A percentile compares a stretch with the other conserved stretches of the same genome.
These are phyloP conservation scores for Asarcornis scutulata DNA, from an alignment of 2,113 vertebrate species.

Conservation along the genomic window DNA sequence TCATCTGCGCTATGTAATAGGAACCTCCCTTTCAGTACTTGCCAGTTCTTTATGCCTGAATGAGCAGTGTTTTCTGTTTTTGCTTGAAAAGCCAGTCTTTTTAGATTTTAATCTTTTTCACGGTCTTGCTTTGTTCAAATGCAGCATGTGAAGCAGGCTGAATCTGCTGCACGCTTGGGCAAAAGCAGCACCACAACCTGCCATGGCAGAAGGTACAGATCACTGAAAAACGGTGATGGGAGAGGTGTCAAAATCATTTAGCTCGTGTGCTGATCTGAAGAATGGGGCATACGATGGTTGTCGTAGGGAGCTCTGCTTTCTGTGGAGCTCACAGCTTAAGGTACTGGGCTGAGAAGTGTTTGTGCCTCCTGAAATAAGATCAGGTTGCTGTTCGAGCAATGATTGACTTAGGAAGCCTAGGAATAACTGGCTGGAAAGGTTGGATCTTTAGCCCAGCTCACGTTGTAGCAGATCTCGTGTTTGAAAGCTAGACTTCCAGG, in stretches of 20 bases:
- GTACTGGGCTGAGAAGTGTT: background rate
- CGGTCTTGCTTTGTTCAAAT: background rate
- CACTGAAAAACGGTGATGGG: background rate
- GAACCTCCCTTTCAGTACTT: background rate
- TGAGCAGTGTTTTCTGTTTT: background rate
- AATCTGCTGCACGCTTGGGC: background rate
- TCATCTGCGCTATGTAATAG: background rate
- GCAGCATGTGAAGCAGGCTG: background rate
- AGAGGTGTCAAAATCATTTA: background rate
- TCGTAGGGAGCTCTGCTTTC: background rate
- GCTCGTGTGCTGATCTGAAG: background rate
- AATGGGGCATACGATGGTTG: background rate
- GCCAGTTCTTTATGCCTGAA: background rate
- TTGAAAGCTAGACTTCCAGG: background rate
- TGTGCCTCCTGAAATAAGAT: background rate
- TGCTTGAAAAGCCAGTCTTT: background rate
- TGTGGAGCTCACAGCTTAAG: background rate
- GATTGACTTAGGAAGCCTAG: background rate
- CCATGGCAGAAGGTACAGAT: background rate
- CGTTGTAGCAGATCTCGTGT: background rate
- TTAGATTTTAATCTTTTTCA: slow-evolving; percentile 28
- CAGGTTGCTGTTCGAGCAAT: rapidly evolving
- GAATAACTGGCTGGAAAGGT: background rate
- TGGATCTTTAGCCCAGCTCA: background rate
- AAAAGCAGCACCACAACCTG: background rate